Evolutionary conservation across 1,140 invertebrate genomes (phyloP).

Genomic region (Zaprionus kolodkinae): DNA sequence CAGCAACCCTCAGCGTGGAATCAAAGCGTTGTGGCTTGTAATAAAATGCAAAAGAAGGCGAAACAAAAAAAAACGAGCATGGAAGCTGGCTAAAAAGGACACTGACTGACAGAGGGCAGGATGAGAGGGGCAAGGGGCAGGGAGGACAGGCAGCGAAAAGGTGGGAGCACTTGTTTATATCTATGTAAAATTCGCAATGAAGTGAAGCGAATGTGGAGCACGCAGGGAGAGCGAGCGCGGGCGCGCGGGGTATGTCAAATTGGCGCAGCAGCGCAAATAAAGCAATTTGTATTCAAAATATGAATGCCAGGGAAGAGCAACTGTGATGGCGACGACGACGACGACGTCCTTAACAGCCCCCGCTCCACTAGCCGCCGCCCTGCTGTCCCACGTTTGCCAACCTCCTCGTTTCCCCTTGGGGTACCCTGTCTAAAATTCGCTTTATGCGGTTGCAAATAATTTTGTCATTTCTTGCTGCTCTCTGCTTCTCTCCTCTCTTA

Average conservation of each 20-base stretch:
- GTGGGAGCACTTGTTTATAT: constrained; percentile 78
- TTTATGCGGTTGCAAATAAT: constrained; percentile 59
- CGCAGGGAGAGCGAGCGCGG: too few relatives aligned
- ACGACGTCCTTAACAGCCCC: constrained; percentile 18
- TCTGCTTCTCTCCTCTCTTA: background rate
- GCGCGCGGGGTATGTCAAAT: constrained; percentile 48
- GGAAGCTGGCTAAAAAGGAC: constrained; percentile 19
- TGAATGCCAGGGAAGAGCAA: constrained; percentile 74
- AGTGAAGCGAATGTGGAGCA: constrained; percentile 42
- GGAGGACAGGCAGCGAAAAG: constrained; percentile 42
- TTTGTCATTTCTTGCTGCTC: constrained; percentile 42
- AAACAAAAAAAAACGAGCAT: constrained; percentile 22
- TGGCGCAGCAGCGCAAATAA: constrained; percentile 82
- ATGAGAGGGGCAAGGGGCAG: too few relatives aligned
- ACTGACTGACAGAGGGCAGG: background rate
- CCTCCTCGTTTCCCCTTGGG: background rate
- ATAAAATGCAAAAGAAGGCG: constrained; percentile 65
- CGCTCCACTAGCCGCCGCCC: background rate
- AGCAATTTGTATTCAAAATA: constrained; percentile 84
- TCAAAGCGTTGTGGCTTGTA: constrained; percentile 48
- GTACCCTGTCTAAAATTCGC: constrained; percentile 39
- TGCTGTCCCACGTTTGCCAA: constrained; percentile 9
- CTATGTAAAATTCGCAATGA: constrained; percentile 70
- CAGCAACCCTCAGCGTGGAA: constrained; percentile 50
- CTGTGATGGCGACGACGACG: constrained; percentile 64